phyloP scores from a whole-genome alignment of 1,140 invertebrate genomes.

The roundworm (Caenorhabditis elegans) region WBcel235 BX284602.5:14609001-14609500 shows the following conservation, averaged over 20 bases:
- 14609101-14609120: too few relatives aligned
- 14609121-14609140: too few relatives aligned
- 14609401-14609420: constrained; percentile 65
- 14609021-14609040: too few relatives aligned
- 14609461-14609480: not conserved
- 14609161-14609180: too few relatives aligned
- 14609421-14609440: constrained; percentile 41
- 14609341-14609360: constrained; percentile 66
- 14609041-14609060: too few relatives aligned
- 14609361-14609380: constrained; percentile 63
- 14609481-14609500: constrained; percentile 51
- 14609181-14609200: too few relatives aligned
- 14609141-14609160: too few relatives aligned
- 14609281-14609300: constrained; percentile 65
- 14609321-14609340: constrained; percentile 59
- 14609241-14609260: constrained; percentile 65
- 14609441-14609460: not conserved
- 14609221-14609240: too few relatives aligned
- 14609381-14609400: constrained; percentile 64
- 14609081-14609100: too few relatives aligned
- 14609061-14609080: too few relatives aligned
- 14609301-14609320: constrained; percentile 61
- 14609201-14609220: too few relatives aligned
- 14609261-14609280: constrained; percentile 66
- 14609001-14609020: too few relatives aligned